Percentiles rank a stretch among this genome's conserved stretches.
Evolutionary conservation across 2,797 vertebrate genomes (phyloP).

Genomic region (Delichon dasypus): DNA sequence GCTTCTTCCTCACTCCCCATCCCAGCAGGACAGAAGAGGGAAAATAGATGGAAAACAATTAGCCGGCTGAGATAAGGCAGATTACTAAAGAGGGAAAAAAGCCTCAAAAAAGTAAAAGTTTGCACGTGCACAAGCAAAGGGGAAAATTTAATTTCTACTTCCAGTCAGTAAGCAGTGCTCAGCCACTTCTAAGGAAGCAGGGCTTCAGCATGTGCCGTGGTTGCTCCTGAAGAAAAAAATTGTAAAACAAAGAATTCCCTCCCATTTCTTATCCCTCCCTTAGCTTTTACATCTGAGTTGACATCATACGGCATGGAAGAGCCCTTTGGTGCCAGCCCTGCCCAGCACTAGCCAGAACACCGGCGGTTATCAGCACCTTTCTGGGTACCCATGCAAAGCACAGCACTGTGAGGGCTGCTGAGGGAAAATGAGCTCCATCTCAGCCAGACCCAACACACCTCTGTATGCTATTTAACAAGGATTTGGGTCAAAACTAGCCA

Average conservation of each 20-base stretch:
- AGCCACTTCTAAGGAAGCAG: not conserved
- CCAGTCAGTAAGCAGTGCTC: not conserved
- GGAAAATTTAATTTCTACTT: not conserved
- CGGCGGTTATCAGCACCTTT: rapidly evolving
- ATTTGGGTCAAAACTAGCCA: not conserved
- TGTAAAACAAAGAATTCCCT: not conserved
- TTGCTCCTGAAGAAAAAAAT: not conserved
- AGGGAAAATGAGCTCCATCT: not conserved
- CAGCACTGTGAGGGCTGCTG: not conserved
- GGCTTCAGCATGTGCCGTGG: not conserved
- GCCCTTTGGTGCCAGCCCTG: not conserved
- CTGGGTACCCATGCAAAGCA: not conserved
- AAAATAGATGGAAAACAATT: not conserved
- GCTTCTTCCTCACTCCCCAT: not conserved
- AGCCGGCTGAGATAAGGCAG: not conserved
- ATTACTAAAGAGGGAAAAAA: not conserved
- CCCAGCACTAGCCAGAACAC: not conserved
- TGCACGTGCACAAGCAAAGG: rapidly evolving
- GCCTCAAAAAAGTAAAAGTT: rapidly evolving
- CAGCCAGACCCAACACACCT: not conserved
- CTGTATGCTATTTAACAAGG: not conserved
- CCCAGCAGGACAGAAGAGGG: not conserved
- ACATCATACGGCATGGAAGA: rapidly evolving
- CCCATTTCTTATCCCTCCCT: not conserved
- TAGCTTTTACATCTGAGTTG: not conserved